Evolutionary conservation across 2,888 invertebrate species (phyloP), one percentile per base, ranked within the genome.

Genomic region (Germaria angustata): DNA sequence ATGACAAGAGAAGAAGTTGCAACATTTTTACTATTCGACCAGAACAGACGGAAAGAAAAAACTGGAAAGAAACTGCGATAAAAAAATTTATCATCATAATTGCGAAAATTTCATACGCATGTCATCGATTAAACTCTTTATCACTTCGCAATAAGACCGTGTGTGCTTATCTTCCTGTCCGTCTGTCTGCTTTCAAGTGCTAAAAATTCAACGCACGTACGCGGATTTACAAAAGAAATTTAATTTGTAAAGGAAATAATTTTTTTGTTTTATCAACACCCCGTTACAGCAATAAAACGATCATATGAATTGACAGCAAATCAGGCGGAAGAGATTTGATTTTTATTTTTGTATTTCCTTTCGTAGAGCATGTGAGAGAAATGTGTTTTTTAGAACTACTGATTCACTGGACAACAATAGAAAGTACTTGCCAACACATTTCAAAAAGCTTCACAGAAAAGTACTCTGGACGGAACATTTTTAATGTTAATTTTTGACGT

Each of bases 41-140:
- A 15, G 44, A 73, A 61, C 17, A 36, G 61, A n/a, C 7, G 6
- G 4, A 28, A 28, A 36, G 0, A 34, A 51, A 51, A 51, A 22
- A 65, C n/a, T n/a, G 6, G 4, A 28, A 28, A 36, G 0, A 34
- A 51, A 51, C 36, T 15, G 49, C 13, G 11, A 51, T n/a, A 44
- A 73, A 71, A n/a, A 73, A 63, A 20, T 63, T 34, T 11, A 78
- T 73, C 57, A 53, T 20, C 8, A 51, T 53, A 73, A 81, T 77
- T 41, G 77, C 46, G n/a, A 63, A 75, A 68, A 76, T 49, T 57
- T 41, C 51, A n/a, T 57, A 81, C 78, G 73, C 78, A 69, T 81
- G 81, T 51, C 73, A 75, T 69, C 78, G 78, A 75, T 81, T 81
- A 78, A 81, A 78, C 63, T 78, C 73, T 81, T 81, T 73, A 69